A percentile compares a stretch with the other conserved stretches of the same genome.
Evolutionary conservation across 2,113 vertebrate species (phyloP).

Genomic region (Xenopus laevis): DNA sequence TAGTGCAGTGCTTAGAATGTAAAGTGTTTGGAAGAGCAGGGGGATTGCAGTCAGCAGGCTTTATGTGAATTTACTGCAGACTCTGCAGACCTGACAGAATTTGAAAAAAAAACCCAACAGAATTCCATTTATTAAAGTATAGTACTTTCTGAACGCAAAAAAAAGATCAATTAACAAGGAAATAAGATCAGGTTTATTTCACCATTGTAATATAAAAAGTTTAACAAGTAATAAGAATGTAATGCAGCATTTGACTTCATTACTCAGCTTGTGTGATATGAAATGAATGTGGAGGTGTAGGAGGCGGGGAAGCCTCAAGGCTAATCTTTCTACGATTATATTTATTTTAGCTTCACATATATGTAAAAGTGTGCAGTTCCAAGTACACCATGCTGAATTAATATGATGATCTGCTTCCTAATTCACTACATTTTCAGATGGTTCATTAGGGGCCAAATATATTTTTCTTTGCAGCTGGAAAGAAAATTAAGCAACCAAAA

Average conservation of each 20-base stretch:
- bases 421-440: conserved; percentile 56
- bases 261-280: no score
- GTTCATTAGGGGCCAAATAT: conserved; percentile 59
- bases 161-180: not conserved
- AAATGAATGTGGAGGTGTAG: no score
- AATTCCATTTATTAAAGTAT: conserved; percentile 20
- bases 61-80: conserved; percentile 48
- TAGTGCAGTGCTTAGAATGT: conserved; percentile 51
- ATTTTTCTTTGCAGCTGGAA: conserved; percentile 52
- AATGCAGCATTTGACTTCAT: no score
- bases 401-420: conserved; percentile 51
- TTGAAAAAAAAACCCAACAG: not conserved
- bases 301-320: not conserved
- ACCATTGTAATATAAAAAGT: not conserved
- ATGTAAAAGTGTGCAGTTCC: conserved; percentile 49
- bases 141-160: not conserved
- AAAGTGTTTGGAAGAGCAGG: conserved; percentile 52
- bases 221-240: not conserved
- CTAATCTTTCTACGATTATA: conserved; percentile 26
- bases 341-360: conserved; percentile 42
- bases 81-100: conserved; percentile 44
- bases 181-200: not conserved
- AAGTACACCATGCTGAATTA: conserved; percentile 47
- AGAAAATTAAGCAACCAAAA: conserved; percentile 58
- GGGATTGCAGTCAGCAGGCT: conserved; percentile 46